phyloP scores from a whole-genome alignment of 2,797 vertebrate genomes.

The Chloroceryle inda region DNA sequence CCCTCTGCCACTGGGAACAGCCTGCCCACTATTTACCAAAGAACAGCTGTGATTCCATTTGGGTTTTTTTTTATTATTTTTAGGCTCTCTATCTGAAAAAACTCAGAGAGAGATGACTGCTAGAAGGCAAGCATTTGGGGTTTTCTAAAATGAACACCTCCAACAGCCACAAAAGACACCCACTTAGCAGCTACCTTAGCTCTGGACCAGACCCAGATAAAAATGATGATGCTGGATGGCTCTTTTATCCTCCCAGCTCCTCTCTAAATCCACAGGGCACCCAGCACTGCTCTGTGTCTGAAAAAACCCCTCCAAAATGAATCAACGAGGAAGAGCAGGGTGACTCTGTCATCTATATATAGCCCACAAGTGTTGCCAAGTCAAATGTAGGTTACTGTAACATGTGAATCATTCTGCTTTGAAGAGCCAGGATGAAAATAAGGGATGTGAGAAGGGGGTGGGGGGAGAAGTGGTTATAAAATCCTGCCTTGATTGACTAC shows the following conservation, averaged over 20 bases:
- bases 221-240: rapidly evolving
- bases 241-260: not conserved
- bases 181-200: not conserved
- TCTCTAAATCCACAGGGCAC: not conserved
- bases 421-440: not conserved
- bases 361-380: slow-evolving; percentile 42
- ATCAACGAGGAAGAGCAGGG: not conserved
- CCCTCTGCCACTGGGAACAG: not conserved
- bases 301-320: not conserved
- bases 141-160: not conserved
- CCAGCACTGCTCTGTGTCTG: not conserved
- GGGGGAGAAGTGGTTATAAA: slow-evolving; percentile 26
- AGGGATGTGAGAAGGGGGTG: slow-evolving; percentile 22
- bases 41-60: not conserved
- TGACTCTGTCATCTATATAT: slow-evolving; percentile 51
- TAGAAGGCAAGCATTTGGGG: not conserved
- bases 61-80: not conserved
- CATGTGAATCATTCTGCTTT: slow-evolving; percentile 53
- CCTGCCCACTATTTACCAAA: not conserved
- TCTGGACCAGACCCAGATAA: not conserved
- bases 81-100: not conserved
- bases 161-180: not conserved
- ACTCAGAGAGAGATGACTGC: rapidly evolving
- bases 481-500: slow-evolving; percentile 35
- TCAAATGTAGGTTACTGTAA: slow-evolving; percentile 70